Conservation (phyloP, 2,113 vertebrate genomes). For the Mormoops blainvillei region DNA sequence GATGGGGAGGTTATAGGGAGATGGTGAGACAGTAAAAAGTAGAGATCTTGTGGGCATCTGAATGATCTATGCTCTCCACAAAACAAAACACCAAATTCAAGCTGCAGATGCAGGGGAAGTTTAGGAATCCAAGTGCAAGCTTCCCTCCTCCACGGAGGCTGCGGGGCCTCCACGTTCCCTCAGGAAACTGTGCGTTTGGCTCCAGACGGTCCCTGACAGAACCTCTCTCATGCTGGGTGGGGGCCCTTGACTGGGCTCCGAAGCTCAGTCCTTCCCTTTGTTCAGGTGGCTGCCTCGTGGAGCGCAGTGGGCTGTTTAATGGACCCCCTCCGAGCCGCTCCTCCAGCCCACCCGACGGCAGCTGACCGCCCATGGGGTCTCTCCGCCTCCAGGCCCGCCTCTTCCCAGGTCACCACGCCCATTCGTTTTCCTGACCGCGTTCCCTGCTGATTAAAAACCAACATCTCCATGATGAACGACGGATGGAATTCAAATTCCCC, state of each 20-base stretch:
- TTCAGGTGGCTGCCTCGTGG: rapidly evolving
- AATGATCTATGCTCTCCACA: background rate
- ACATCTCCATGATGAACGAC: background rate
- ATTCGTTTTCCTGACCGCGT: background rate
- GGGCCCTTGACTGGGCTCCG: background rate
- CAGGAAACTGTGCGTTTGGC: background rate
- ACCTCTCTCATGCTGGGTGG: rapidly evolving
- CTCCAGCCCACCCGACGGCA: no score
- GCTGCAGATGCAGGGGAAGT: background rate
- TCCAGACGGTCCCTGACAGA: background rate
- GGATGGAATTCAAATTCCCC: background rate
- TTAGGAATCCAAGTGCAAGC: background rate
- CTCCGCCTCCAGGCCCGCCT: background rate
- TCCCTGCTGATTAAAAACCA: background rate
- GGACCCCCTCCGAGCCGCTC: rapidly evolving
- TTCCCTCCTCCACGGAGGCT: rapidly evolving
- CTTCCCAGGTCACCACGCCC: background rate
- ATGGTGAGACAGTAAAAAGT: background rate
- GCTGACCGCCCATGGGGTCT: background rate
- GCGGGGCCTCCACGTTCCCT: background rate
- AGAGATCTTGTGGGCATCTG: no score
- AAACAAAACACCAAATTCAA: background rate
- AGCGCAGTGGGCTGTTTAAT: rapidly evolving
- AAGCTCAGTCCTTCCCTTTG: rapidly evolving
- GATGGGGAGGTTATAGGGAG: background rate